Percentiles rank a stretch among this genome's conserved stretches.
Conservation (phyloP, 2,113 vertebrate genomes). For the Seriola aureovittata region DNA sequence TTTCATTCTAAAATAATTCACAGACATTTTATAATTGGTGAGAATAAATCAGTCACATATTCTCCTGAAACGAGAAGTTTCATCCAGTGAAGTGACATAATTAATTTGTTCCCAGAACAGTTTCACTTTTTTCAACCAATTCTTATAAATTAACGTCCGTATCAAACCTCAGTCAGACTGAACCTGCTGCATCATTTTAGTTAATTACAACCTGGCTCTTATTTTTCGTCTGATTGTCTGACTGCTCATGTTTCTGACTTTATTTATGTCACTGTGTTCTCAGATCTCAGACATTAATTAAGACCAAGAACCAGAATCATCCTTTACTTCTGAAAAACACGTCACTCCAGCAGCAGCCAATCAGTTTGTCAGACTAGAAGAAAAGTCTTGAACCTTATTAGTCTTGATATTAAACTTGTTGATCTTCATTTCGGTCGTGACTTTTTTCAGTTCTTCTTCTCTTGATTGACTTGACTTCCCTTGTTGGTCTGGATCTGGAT, state of each 20-base stretch:
- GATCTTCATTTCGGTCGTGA: too few relatives aligned
- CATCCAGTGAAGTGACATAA: neutral
- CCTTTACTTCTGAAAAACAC: too few relatives aligned
- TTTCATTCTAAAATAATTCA: neutral
- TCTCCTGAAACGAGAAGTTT: too few relatives aligned
- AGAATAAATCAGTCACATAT: neutral
- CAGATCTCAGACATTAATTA: neutral
- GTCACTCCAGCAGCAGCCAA: too few relatives aligned
- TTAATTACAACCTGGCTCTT: neutral
- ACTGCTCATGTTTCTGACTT: neutral
- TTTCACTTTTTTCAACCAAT: neutral
- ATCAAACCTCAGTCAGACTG: neutral
- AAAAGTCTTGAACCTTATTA: neutral
- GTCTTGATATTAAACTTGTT: neutral
- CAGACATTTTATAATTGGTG: neutral
- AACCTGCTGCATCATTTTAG: too few relatives aligned
- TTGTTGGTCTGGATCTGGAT: too few relatives aligned
- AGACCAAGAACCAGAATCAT: too few relatives aligned
- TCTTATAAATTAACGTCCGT: neutral
- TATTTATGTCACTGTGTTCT: neutral
- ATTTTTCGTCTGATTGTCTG: neutral
- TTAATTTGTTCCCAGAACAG: neutral
- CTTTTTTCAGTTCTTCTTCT: too few relatives aligned
- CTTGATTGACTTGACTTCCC: too few relatives aligned
- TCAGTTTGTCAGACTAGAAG: too few relatives aligned